phyloP scores from a whole-genome alignment of 2,888 invertebrate species.

The Polyommatus icarus region DNA sequence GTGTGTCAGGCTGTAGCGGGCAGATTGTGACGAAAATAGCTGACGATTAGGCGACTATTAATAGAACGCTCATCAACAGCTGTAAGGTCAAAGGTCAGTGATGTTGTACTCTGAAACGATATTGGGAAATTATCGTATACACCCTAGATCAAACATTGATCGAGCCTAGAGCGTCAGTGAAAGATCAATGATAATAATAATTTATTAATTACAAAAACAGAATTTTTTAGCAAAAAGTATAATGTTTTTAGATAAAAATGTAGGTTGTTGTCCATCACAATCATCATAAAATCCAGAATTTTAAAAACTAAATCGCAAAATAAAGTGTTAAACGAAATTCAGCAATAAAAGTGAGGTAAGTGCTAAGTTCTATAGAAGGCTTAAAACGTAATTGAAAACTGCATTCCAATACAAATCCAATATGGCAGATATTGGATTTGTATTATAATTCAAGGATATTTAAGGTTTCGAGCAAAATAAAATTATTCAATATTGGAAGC shows the following conservation, averaged over 20 bases:
- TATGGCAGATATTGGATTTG: too few relatives aligned
- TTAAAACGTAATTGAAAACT: slow-evolving; percentile 2
- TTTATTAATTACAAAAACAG: background rate
- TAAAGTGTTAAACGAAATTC: background rate
- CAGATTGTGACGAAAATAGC: background rate
- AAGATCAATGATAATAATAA: too few relatives aligned
- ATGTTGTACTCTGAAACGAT: background rate
- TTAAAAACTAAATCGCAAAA: background rate
- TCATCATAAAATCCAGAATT: background rate
- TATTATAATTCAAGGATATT: too few relatives aligned
- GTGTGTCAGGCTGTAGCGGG: background rate
- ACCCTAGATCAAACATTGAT: background rate
- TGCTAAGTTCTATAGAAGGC: background rate
- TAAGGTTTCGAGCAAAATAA: background rate
- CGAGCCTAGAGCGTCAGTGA: too few relatives aligned
- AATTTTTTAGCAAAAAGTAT: background rate
- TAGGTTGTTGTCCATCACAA: background rate
- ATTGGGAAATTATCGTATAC: background rate
- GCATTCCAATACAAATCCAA: slow-evolving; percentile 1
- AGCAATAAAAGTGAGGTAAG: slow-evolving; percentile 4
- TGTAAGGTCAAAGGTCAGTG: background rate
- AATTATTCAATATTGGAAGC: background rate
- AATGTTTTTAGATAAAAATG: background rate
- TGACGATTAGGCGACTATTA: background rate
- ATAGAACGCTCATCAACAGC: background rate